A percentile compares a stretch with the other conserved stretches of the same genome.
These are phyloP conservation scores for Syritta pipiens DNA, from an alignment of 2,888 invertebrate genomes.

Conservation along the genomic window DNA sequence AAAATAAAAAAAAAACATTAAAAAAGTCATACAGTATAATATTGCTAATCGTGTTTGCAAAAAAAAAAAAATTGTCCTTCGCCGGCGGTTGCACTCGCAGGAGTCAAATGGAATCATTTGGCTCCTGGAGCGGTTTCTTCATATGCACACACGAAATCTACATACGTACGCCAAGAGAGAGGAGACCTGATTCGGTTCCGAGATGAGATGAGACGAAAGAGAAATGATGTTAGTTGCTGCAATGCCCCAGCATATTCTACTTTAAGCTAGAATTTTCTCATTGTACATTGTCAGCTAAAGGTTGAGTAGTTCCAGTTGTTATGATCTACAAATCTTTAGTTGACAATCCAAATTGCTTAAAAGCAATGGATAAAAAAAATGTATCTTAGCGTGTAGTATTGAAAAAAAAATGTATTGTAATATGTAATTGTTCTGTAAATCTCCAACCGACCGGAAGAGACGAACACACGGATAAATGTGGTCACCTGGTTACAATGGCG, in stretches of 20 bases:
- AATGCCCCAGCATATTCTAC: slow-evolving; percentile 22
- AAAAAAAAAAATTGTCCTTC: slow-evolving; percentile 42
- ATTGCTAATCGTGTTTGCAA: slow-evolving; percentile 56
- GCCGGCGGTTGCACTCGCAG: slow-evolving; percentile 24
- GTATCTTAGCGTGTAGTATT: slow-evolving; percentile 50
- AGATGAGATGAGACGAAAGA: slow-evolving; percentile 24
- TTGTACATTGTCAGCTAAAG: slow-evolving; percentile 62
- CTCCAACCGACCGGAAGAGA: slow-evolving; percentile 26
- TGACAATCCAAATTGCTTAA: slow-evolving; percentile 32
- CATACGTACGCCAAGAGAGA: slow-evolving; percentile 6
- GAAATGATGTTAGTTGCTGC: slow-evolving; percentile 52
- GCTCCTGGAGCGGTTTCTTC: slow-evolving; percentile 28
- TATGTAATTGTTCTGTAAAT: slow-evolving; percentile 47
- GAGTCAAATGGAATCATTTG: slow-evolving; percentile 29
- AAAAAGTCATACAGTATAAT: slow-evolving; percentile 35
- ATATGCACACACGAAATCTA: slow-evolving; percentile 13
- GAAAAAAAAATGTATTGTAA: slow-evolving; percentile 45
- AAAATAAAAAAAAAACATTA: slow-evolving; percentile 14
- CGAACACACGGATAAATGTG: slow-evolving; percentile 17
- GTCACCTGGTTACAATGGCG: slow-evolving; percentile 41
- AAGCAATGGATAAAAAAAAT: slow-evolving; percentile 19
- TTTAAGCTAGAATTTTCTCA: slow-evolving; percentile 43
- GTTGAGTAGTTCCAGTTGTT: background rate
- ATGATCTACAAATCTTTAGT: slow-evolving; percentile 14
- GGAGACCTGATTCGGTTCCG: slow-evolving; percentile 34